Percentiles rank a stretch among this genome's conserved stretches.
Evolutionary conservation across 2,888 invertebrate species (phyloP).

Genomic region (Plagodis dolabraria): DNA sequence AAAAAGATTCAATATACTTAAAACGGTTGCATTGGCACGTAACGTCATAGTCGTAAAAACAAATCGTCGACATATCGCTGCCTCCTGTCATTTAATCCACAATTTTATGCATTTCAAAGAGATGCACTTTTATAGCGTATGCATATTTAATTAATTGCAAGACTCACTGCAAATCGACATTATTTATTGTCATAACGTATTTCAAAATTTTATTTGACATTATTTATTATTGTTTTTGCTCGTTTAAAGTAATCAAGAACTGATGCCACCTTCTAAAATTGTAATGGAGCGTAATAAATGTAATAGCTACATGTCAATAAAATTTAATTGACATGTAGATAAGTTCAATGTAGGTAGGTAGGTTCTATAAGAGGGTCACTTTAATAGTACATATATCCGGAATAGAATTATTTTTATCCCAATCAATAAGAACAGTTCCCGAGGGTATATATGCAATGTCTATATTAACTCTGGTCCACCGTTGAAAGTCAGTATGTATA

Average conservation of each 20-base stretch:
- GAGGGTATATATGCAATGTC: too few relatives aligned
- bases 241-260: conserved; percentile 5
- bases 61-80: conserved; percentile 32
- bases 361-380: too few relatives aligned
- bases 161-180: conserved; percentile 47
- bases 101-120: conserved; percentile 42
- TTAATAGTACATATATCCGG: too few relatives aligned
- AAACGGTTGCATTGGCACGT: conserved; percentile 27
- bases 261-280: background rate
- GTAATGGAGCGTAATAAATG: background rate
- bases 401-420: too few relatives aligned
- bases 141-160: conserved; percentile 62
- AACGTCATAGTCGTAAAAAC: conserved; percentile 29
- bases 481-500: too few relatives aligned
- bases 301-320: too few relatives aligned
- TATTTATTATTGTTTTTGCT: conserved; percentile 24
- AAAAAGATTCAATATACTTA: conserved; percentile 25
- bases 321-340: too few relatives aligned
- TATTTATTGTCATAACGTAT: conserved; percentile 48
- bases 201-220: conserved; percentile 45
- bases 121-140: conserved; percentile 56
- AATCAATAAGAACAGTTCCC: too few relatives aligned
- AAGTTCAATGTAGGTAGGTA: too few relatives aligned
- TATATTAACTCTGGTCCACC: too few relatives aligned
- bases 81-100: conserved; percentile 34